A percentile compares a stretch with the other conserved stretches of the same genome.
These are phyloP conservation scores for Anguilla marmorata DNA, from an alignment of 2,797 vertebrate species.

Conservation along the genomic window DNA sequence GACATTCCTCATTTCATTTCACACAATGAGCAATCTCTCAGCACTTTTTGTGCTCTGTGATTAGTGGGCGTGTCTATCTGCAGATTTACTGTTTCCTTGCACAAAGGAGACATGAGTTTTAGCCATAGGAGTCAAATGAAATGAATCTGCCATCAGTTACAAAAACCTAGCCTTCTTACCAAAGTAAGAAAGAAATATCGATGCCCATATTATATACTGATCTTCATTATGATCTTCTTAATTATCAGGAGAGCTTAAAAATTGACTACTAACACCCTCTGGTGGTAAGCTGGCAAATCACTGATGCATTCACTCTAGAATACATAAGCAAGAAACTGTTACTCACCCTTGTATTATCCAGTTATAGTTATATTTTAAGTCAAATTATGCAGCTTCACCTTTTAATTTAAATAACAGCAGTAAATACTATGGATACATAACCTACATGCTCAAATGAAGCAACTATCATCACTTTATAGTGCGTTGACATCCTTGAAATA, in stretches of 20 bases:
- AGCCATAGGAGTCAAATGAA: not conserved
- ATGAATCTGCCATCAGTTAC: slow-evolving; percentile 11
- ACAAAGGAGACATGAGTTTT: not conserved
- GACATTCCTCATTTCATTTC: not conserved
- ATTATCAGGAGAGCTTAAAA: slow-evolving; percentile 30
- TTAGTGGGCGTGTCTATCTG: not conserved
- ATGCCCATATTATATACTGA: slow-evolving; percentile 20
- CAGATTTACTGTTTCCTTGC: slow-evolving; percentile 7
- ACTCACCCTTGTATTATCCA: not conserved
- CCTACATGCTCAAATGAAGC: no score
- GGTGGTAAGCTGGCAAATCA: slow-evolving; percentile 41
- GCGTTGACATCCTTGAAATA: not conserved
- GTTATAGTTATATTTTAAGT: not conserved
- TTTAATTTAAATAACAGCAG: not conserved
- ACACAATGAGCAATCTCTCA: not conserved
- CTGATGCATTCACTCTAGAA: not conserved
- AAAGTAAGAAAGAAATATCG: slow-evolving; percentile 31
- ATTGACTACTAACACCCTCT: slow-evolving; percentile 50
- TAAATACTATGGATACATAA: not conserved
- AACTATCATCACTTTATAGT: no score
- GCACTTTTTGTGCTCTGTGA: not conserved
- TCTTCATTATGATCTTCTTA: not conserved
- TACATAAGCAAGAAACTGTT: not conserved
- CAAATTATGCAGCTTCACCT: not conserved
- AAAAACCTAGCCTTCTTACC: slow-evolving; percentile 13